These are phyloP conservation scores for Chloropsis cyanopogon DNA, from an alignment of 2,113 vertebrate species.

Conservation along the genomic window DNA sequence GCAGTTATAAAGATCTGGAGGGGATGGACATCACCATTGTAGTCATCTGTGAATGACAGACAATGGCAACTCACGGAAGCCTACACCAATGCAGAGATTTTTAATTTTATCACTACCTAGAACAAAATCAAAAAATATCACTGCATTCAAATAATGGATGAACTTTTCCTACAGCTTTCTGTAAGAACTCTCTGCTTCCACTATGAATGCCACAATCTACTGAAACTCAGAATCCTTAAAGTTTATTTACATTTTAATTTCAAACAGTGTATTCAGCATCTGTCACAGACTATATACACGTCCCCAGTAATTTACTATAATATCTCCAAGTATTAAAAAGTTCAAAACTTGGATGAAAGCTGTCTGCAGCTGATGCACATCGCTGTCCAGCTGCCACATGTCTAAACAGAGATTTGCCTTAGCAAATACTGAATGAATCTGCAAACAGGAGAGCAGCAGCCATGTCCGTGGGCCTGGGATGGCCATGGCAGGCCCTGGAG, in stretches of 20 bases:
- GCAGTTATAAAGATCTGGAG: not conserved
- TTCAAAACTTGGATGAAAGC: not conserved
- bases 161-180: not conserved
- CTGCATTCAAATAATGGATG: not conserved
- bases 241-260: not conserved
- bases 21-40: fast-evolving
- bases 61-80: not conserved
- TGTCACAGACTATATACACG: not conserved
- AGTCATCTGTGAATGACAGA: not conserved
- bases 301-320: not conserved
- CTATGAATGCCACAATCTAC: not conserved
- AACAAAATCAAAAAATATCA: not conserved
- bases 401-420: not conserved
- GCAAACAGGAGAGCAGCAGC: not conserved
- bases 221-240: not conserved
- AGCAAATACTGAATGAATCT: not conserved
- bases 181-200: not conserved
- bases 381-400: not conserved
- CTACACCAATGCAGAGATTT: not conserved
- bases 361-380: not conserved
- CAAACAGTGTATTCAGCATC: not conserved
- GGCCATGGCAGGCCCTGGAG: fast-evolving
- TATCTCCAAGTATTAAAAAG: not conserved
- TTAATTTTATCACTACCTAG: not conserved
- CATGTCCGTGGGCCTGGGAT: fast-evolving